phyloP scores from a whole-genome alignment of 1,140 invertebrate species.

The Anthonomus grandis region DNA sequence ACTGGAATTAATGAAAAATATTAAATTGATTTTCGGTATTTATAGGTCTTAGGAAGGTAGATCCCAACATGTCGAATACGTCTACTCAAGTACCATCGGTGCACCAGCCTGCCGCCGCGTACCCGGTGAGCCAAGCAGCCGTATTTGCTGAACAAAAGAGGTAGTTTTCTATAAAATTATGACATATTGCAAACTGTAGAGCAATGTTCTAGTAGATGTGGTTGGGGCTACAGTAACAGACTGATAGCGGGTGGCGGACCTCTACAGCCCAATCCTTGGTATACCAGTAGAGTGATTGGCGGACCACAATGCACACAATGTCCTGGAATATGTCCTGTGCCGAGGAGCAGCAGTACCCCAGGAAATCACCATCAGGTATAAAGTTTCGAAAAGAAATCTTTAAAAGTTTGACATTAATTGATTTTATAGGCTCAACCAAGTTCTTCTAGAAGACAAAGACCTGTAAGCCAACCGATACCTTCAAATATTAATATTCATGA shows the following conservation, averaged over 20 bases:
- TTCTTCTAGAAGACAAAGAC: slow-evolving; percentile 39
- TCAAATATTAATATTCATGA: slow-evolving; percentile 36
- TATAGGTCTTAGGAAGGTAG: slow-evolving; percentile 43
- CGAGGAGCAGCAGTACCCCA: slow-evolving; percentile 45
- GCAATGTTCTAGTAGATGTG: slow-evolving; percentile 22
- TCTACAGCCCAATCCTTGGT: slow-evolving; percentile 42
- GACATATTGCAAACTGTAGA: no score
- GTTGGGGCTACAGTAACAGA: slow-evolving; percentile 48
- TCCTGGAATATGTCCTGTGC: slow-evolving; percentile 45
- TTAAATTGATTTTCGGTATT: slow-evolving; percentile 3
- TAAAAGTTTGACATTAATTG: no score
- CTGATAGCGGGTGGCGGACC: slow-evolving; percentile 36
- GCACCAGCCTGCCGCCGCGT: slow-evolving; percentile 28
- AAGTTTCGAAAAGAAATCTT: no score
- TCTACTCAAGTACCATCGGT: slow-evolving; percentile 31
- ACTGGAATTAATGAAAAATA: no score
- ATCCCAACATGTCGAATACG: slow-evolving; percentile 30
- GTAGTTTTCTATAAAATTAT: background rate
- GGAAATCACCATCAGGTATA: no score
- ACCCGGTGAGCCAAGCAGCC: slow-evolving; percentile 41
- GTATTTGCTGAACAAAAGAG: slow-evolving; percentile 48
- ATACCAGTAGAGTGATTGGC: slow-evolving; percentile 40
- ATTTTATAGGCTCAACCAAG: no score
- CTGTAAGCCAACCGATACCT: slow-evolving; percentile 48
- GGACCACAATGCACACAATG: slow-evolving; percentile 46